Conservation (phyloP, 2,888 invertebrate species). For the Pseudococcus jackbeardsleyi region DNA sequence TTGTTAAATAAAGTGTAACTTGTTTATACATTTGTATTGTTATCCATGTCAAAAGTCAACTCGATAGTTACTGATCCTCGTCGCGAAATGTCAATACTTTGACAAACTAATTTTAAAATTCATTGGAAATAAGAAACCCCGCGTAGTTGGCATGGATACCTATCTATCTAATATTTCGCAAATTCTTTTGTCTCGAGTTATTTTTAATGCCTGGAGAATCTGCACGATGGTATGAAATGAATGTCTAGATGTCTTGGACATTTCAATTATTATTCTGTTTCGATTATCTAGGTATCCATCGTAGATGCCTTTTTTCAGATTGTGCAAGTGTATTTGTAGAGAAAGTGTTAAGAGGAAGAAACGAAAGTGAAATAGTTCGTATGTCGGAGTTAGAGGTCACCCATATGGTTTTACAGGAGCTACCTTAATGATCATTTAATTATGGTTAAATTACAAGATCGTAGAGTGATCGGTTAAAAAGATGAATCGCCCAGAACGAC, state of each 20-base stretch:
- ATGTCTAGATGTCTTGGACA: not conserved
- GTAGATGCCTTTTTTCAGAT: not conserved
- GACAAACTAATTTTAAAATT: constrained; percentile 46
- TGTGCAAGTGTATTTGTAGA: not conserved
- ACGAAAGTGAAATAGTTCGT: constrained; percentile 40
- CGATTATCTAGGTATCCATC: not conserved
- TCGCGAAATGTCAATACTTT: constrained; percentile 40
- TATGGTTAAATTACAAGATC: constrained; percentile 29
- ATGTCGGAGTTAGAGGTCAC: not conserved
- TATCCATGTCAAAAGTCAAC: constrained; percentile 26
- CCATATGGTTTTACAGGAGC: constrained; percentile 37
- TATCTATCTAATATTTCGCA: not conserved
- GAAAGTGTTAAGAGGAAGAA: constrained; percentile 29
- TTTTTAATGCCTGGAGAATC: constrained; percentile 17
- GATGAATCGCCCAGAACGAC: constrained; percentile 22
- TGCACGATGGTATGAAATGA: not conserved
- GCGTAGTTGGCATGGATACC: not conserved
- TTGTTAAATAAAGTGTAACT: constrained; percentile 35
- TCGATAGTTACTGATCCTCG: not conserved
- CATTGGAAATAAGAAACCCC: constrained; percentile 29
- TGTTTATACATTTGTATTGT: constrained; percentile 2
- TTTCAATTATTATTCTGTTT: constrained; percentile 20
- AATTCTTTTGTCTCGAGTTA: constrained; percentile 30
- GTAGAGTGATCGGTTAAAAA: not conserved
- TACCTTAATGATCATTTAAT: constrained; percentile 54